phyloP scores from a whole-genome alignment of 2,888 invertebrate species.

The Noctuana brunneofusca region DNA sequence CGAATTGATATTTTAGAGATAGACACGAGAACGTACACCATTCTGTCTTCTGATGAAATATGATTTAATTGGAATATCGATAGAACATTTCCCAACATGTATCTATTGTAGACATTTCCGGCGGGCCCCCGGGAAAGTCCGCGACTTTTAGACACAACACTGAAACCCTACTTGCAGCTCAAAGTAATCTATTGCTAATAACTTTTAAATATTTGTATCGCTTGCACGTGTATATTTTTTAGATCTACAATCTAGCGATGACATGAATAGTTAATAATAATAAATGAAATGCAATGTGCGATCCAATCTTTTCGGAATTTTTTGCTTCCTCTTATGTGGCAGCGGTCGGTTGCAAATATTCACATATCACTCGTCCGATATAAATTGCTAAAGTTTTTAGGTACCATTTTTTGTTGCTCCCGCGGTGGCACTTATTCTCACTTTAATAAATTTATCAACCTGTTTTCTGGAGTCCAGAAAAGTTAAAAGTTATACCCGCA shows the following conservation, averaged over 20 bases:
- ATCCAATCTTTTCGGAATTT: slow-evolving; percentile 22
- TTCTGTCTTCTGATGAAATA: neutral
- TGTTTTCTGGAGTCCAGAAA: neutral
- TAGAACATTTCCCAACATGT: neutral
- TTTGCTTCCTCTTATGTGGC: slow-evolving; percentile 8
- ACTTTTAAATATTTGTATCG: neutral
- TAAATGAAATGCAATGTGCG: slow-evolving; percentile 10
- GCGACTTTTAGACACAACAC: too few species aligned
- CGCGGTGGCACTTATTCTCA: neutral
- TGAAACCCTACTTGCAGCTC: too few species aligned
- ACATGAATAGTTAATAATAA: slow-evolving; percentile 2
- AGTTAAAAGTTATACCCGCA: too few species aligned
- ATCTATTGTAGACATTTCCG: too few species aligned
- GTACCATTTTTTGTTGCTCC: slow-evolving; percentile 10
- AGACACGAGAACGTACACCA: neutral
- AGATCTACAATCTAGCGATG: neutral
- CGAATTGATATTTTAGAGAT: slow-evolving; percentile 1
- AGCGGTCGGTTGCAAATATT: slow-evolving; percentile 11
- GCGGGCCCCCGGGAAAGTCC: too few species aligned
- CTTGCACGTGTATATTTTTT: neutral
- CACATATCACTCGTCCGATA: slow-evolving; percentile 17
- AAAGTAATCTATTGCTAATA: too few species aligned
- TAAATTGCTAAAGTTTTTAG: slow-evolving; percentile 19
- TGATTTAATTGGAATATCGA: slow-evolving; percentile 1
- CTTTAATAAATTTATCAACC: neutral